Evolutionary conservation across 2,113 vertebrate genomes (phyloP).

Genomic region (Pomatostomus ruficeps): DNA sequence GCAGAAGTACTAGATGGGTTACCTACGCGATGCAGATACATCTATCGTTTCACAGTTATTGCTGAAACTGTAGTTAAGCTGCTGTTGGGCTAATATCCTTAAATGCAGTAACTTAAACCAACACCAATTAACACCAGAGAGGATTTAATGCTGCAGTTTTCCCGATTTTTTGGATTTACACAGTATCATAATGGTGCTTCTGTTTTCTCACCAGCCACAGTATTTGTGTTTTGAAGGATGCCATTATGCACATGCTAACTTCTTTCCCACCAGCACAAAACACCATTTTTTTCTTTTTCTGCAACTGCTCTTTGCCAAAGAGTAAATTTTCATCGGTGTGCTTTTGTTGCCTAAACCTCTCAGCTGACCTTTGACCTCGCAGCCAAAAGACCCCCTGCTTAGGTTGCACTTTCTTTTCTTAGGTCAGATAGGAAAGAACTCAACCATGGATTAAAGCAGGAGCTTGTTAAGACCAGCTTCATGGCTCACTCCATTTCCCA

Average conservation of each 20-base stretch:
- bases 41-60: background rate
- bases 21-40: background rate
- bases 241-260: background rate
- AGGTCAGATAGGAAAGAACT: conserved; percentile 12
- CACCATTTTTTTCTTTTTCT: background rate
- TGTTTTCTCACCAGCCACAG: background rate
- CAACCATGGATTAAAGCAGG: background rate
- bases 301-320: background rate
- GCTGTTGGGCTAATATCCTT: background rate
- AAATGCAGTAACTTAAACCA: background rate
- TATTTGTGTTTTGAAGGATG: background rate
- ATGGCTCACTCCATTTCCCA: background rate
- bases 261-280: background rate
- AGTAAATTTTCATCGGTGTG: background rate
- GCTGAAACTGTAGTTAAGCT: background rate
- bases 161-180: background rate
- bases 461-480: background rate
- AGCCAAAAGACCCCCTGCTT: background rate
- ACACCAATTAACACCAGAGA: background rate
- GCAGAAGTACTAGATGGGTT: background rate
- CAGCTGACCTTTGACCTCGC: background rate
- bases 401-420: background rate
- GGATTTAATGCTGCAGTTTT: background rate
- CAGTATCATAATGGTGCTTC: background rate
- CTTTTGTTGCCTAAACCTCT: background rate